Base-by-base conservation (phyloP, 2,888 invertebrate genomes). In the Dicyrtomina minuta region DNA sequence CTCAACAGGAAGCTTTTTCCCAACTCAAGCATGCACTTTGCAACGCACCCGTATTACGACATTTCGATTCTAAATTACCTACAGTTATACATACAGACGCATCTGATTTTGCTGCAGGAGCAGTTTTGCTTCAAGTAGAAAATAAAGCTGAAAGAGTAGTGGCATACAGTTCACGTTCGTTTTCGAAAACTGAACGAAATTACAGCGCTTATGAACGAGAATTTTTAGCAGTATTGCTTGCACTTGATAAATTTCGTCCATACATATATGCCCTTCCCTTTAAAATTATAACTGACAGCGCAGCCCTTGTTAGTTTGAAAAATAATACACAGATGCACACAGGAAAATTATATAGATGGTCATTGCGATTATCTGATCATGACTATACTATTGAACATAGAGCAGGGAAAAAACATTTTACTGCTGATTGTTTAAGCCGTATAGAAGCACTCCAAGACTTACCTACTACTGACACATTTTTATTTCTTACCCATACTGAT, bases 281-380 rank as follows among this genome's bases (percentile, higher is more conserved):
- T 15, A 70, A 72, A 0, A 76, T 83, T 0, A 62, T 79, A 1
- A 82, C 82, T 0, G 84, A 84, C 69, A 84, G 84, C 67, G 80
- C 82, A 66, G 81, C 83, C 0, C 75, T 85, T 46, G 81, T 81
- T 79, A 84, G 82, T 81, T 72, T 84, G 5, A 73, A 82, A 70
- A 72, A 77, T 0, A 44, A 82, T 12, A 81, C 82, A 68, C 77
- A 82, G 13, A 80, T 81, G 10, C 78, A 79, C 20, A 82, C 82
- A n/a, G 68, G 83, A 39, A 69, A 83, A 41, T 71, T 84, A 0
- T 80, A 80, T 0, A 73, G 84, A 51, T 84, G 83, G 84, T 81
- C 81, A 0, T 46, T 84, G 2, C 69, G 75, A 13, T 67, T 84
- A 1, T 80, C 82, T 71, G 70, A 77, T 2, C 83, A 79, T 70